These are phyloP conservation scores for Anomalospiza imberbis DNA, from an alignment of 2,797 vertebrate genomes.

Conservation along the genomic window DNA sequence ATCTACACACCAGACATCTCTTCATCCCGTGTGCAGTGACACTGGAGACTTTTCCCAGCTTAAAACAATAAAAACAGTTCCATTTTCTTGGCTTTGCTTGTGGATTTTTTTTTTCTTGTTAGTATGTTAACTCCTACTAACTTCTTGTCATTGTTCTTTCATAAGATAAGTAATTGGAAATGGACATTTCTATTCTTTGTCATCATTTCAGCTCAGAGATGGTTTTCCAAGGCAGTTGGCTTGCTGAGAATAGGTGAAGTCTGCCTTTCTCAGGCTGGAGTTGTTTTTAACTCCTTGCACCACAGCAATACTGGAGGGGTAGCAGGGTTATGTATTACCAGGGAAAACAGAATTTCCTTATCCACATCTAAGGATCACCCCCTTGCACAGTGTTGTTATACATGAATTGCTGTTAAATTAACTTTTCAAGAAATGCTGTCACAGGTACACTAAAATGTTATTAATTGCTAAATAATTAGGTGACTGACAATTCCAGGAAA, in stretches of 20 bases:
- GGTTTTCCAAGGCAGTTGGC: not conserved
- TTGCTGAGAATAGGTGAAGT: constrained; percentile 14
- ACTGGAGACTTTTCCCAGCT: not conserved
- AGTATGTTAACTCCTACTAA: not conserved
- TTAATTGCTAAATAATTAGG: not conserved
- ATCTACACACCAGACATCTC: not conserved
- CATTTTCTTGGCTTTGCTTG: constrained; percentile 15
- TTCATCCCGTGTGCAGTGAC: not conserved
- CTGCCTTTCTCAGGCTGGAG: not conserved
- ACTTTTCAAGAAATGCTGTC: not conserved
- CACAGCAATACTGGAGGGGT: not conserved
- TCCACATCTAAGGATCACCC: not conserved
- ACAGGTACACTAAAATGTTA: not conserved
- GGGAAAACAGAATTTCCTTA: not conserved
- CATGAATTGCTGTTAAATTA: not conserved
- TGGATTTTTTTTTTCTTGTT: not conserved
- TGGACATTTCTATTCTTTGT: not conserved
- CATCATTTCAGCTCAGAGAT: not conserved
- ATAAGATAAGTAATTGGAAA: not conserved
- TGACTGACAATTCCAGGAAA: not conserved
- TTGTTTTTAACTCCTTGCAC: not conserved
- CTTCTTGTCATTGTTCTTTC: constrained; percentile 38
- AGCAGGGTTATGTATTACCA: not conserved
- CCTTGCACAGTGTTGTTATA: not conserved
- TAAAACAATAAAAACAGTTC: constrained; percentile 4